phyloP scores from a whole-genome alignment of 2,113 vertebrate genomes.

The Climacteris rufus region DNA sequence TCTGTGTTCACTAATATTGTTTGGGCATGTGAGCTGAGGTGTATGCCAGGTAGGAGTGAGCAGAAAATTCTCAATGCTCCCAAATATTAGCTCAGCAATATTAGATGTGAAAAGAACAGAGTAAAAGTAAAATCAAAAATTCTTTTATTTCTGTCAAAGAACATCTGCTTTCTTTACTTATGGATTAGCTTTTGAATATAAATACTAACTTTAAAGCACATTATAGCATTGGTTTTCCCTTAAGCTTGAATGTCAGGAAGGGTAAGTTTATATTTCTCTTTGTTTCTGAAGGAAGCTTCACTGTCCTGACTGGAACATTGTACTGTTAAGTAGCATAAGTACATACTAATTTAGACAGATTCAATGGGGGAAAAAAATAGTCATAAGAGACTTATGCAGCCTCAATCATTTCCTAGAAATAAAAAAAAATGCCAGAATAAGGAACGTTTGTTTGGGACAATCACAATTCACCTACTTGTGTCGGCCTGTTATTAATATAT shows the following conservation, averaged over 20 bases:
- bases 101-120: not conserved
- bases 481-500: not conserved
- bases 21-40: not conserved
- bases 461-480: not conserved
- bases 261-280: not conserved
- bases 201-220: not conserved
- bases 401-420: not conserved
- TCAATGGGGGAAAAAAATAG: not conserved
- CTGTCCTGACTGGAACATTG: not conserved
- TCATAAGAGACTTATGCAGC: not conserved
- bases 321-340: not conserved
- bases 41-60: not conserved
- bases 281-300: not conserved
- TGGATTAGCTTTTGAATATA: not conserved
- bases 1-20: not conserved
- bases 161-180: not conserved
- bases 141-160: not conserved
- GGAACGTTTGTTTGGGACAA: not conserved
- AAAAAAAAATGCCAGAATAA: not conserved
- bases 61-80: not conserved
- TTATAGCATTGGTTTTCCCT: not conserved
- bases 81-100: not conserved
- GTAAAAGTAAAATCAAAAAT: not conserved
- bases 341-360: not conserved
- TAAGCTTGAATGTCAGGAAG: not conserved